These are phyloP conservation scores for Celastrina argiolus DNA, from an alignment of 2,888 invertebrate species.

Conservation along the genomic window DNA sequence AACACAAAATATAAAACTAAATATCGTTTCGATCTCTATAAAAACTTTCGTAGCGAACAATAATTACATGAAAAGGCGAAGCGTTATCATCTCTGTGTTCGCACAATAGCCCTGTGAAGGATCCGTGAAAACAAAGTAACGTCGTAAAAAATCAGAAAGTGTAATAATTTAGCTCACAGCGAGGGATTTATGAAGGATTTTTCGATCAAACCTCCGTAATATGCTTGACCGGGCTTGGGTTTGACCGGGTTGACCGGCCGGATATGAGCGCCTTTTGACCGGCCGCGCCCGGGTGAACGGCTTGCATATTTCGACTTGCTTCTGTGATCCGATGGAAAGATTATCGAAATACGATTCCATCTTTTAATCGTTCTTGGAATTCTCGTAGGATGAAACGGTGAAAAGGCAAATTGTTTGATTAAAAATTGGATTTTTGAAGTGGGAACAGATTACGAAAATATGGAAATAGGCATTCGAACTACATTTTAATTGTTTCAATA, in stretches of 20 bases:
- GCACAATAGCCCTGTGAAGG: conserved; percentile 3
- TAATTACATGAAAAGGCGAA: conserved; percentile 1
- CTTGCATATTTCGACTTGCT: conserved; percentile 28
- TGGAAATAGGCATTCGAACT: neutral
- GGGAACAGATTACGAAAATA: neutral
- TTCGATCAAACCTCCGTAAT: conserved; percentile 37
- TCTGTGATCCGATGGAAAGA: conserved; percentile 13
- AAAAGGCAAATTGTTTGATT: neutral
- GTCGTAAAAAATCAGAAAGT: conserved; percentile 16
- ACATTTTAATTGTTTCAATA: too few relatives aligned
- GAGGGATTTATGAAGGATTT: conserved; percentile 35
- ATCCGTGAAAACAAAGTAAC: conserved; percentile 19
- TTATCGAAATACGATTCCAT: conserved; percentile 22
- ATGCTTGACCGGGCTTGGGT: conserved; percentile 42
- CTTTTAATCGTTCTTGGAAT: conserved; percentile 20
- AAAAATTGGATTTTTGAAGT: neutral
- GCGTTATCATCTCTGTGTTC: conserved; percentile 3
- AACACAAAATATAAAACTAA: neutral
- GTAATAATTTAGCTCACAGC: conserved; percentile 26
- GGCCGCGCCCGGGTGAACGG: neutral
- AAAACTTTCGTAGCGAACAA: neutral
- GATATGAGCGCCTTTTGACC: conserved; percentile 14
- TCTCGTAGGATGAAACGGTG: neutral
- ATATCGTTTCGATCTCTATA: neutral
- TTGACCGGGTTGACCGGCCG: conserved; percentile 35